Evolutionary conservation across 2,888 invertebrate species (phyloP).

Genomic region (Pegoplata infirma): DNA sequence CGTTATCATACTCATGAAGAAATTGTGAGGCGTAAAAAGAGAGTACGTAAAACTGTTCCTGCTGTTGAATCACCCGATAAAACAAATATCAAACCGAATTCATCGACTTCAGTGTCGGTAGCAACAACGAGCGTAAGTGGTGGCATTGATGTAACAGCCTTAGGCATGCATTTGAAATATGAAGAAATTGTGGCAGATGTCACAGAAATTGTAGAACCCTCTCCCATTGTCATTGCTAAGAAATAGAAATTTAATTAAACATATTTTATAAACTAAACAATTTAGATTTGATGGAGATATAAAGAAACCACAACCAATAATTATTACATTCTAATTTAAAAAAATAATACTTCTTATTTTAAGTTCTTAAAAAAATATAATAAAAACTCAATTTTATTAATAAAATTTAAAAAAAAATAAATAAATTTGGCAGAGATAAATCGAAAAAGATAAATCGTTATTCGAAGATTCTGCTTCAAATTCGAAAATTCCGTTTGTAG

Average conservation of each 20-base stretch:
- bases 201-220: constrained; percentile 71
- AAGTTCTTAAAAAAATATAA: constrained; percentile 16
- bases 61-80: constrained; percentile 39
- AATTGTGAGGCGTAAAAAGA: constrained; percentile 77
- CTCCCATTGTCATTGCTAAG: constrained; percentile 32
- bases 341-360: constrained; percentile 25
- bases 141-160: constrained; percentile 65
- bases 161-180: constrained; percentile 75
- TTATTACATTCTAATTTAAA: constrained; percentile 8
- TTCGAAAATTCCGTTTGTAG: no score
- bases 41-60: constrained; percentile 70
- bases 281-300: background rate
- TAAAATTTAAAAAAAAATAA: background rate
- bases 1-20: constrained; percentile 78
- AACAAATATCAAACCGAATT: constrained; percentile 13
- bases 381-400: background rate
- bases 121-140: constrained; percentile 60
- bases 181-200: constrained; percentile 77
- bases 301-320: background rate
- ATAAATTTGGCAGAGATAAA: no score
- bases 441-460: no score
- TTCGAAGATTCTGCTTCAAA: no score
- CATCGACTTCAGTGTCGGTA: constrained; percentile 18
- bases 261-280: background rate
- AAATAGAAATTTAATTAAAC: constrained; percentile 33